Conservation (phyloP, 1,140 invertebrate genomes). For the Pseudomyrmex gracilis region DNA sequence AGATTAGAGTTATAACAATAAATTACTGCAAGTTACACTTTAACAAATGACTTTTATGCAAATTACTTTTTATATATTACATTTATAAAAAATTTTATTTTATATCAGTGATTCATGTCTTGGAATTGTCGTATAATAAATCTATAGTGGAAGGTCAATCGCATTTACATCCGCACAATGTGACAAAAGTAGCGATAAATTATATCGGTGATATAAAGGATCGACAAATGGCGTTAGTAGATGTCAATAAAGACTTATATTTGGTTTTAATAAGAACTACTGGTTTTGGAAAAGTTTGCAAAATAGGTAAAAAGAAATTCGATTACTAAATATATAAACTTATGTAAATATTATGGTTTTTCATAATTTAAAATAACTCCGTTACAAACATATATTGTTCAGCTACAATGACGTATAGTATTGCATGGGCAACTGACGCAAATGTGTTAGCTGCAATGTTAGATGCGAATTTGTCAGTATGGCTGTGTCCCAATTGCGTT, state of each 20-base stretch:
- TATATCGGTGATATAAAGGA: slow-evolving; percentile 90
- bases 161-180: slow-evolving; percentile 87
- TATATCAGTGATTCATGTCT: slow-evolving; percentile 92
- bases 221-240: slow-evolving; percentile 92
- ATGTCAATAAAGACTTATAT: slow-evolving; percentile 93
- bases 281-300: slow-evolving; percentile 89
- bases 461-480: slow-evolving; percentile 93
- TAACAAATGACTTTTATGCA: too few relatives aligned
- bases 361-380: background rate
- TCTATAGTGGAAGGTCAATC: slow-evolving; percentile 89
- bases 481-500: slow-evolving; percentile 91
- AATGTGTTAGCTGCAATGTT: slow-evolving; percentile 94
- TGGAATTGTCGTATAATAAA: slow-evolving; percentile 92
- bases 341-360: background rate
- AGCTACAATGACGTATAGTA: slow-evolving; percentile 92
- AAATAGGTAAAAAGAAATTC: slow-evolving; percentile 88
- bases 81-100: slow-evolving; percentile 63
- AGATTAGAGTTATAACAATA: background rate
- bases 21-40: background rate
- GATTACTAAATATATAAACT: background rate
- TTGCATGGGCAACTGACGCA: slow-evolving; percentile 93
- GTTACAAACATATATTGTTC: slow-evolving; percentile 60
- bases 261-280: slow-evolving; percentile 89
- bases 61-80: background rate
- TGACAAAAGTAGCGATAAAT: slow-evolving; percentile 91